Evolutionary conservation across 1,140 invertebrate genomes (phyloP).

Genomic region (Linepithema humile): DNA sequence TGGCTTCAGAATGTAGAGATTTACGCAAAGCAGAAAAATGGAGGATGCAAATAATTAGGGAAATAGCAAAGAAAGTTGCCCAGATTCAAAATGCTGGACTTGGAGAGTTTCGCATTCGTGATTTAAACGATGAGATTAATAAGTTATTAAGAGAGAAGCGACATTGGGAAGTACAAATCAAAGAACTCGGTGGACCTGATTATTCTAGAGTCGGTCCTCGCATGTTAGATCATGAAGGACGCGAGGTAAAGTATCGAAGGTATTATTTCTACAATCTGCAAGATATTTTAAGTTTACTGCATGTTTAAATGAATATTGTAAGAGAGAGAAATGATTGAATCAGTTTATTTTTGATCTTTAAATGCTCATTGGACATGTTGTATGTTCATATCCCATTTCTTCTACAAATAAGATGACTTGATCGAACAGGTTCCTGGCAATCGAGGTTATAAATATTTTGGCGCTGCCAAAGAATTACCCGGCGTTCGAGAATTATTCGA

Average conservation of each 20-base stretch:
- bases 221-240: slow-evolving; percentile 98
- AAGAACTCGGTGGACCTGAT: slow-evolving; percentile 97
- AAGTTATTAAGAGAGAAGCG: slow-evolving; percentile 97
- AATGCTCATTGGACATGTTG: not conserved
- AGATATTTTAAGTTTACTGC: not conserved
- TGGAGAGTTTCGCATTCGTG: slow-evolving; percentile 98
- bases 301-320: not conserved
- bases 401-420: not conserved
- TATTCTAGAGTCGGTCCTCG: slow-evolving; percentile 96
- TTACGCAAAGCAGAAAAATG: slow-evolving; percentile 97
- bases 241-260: slow-evolving; percentile 88
- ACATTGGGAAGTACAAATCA: slow-evolving; percentile 99
- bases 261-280: not conserved
- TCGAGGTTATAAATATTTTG: slow-evolving; percentile 99
- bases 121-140: slow-evolving; percentile 99
- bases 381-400: not conserved
- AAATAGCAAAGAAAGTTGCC: slow-evolving; percentile 99
- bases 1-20: slow-evolving; percentile 97
- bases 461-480: slow-evolving; percentile 99
- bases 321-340: not conserved
- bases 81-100: slow-evolving; percentile 99
- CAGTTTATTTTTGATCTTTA: not conserved
- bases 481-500: slow-evolving; percentile 99
- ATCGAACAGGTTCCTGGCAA: slow-evolving; percentile 92
- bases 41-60: slow-evolving; percentile 97